A percentile compares a stretch with the other conserved stretches of the same genome.
Conservation (phyloP, 2,888 invertebrate species). For the Sepiola atlantica region DNA sequence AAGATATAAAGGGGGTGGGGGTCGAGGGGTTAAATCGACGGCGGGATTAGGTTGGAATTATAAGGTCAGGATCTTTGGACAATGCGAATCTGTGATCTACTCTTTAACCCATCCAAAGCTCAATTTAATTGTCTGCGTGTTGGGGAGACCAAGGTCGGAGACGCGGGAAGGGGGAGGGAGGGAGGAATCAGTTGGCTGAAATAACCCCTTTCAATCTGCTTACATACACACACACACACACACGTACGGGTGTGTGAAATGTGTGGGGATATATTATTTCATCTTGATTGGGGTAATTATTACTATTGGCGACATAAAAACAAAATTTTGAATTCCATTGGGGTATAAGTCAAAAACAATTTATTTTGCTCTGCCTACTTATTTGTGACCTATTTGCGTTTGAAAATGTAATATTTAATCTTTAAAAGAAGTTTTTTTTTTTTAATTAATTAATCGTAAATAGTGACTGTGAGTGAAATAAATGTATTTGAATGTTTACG, state of each 20-base stretch:
- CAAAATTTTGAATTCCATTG: too few species aligned
- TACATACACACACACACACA: neutral
- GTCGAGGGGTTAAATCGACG: neutral
- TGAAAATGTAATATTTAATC: too few species aligned
- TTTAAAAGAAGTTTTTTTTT: too few species aligned
- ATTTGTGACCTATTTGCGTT: too few species aligned
- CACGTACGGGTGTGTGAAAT: neutral
- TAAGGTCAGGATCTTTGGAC: neutral
- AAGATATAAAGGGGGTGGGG: neutral
- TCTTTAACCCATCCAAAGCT: neutral
- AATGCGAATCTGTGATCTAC: neutral
- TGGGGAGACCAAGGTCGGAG: neutral
- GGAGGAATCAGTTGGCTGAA: neutral
- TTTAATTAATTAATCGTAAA: too few species aligned
- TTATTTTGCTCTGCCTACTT: too few species aligned
- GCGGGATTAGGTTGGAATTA: neutral
- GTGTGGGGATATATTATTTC: neutral
- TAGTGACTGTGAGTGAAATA: too few species aligned
- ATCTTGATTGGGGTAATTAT: too few species aligned
- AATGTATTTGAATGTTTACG: too few species aligned
- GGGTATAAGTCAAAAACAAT: too few species aligned
- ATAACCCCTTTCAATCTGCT: neutral
- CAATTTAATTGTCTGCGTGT: neutral
- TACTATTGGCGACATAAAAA: too few species aligned
- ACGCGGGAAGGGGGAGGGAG: neutral